Evolutionary conservation across 2,888 invertebrate genomes (phyloP).

Genomic region (Blastobasis lacticolella): DNA sequence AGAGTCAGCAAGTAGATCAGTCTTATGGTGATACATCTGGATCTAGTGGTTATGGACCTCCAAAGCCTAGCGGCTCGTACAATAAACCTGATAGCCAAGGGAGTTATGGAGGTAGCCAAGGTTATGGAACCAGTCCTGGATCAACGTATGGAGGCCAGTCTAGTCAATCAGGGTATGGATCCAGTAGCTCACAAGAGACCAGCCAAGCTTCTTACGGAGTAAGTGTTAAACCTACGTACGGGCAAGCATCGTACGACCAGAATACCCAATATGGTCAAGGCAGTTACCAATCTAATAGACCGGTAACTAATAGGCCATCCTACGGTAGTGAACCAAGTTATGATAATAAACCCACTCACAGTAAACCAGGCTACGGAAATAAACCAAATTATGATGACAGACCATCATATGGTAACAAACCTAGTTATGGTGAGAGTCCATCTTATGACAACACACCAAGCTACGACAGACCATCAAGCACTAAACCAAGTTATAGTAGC

Average conservation of each 20-base stretch:
- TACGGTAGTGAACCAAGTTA: slow-evolving; percentile 2
- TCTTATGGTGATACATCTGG: neutral
- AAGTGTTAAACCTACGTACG: too few species aligned
- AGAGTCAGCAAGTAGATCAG: neutral
- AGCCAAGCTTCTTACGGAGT: too few species aligned
- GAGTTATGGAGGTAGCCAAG: slow-evolving; percentile 11
- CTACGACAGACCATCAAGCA: neutral
- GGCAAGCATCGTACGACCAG: too few species aligned
- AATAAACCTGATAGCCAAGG: neutral
- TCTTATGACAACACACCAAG: slow-evolving; percentile 19
- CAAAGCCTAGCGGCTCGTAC: slow-evolving; percentile 14
- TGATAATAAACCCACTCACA: slow-evolving; percentile 10
- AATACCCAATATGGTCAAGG: too few species aligned
- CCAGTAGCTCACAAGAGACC: too few species aligned
- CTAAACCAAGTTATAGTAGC: too few species aligned
- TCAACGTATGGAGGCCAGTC: too few species aligned
- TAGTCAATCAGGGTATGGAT: too few species aligned
- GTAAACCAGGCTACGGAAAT: slow-evolving; percentile 14
- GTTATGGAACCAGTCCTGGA: slow-evolving; percentile 6
- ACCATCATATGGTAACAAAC: neutral
- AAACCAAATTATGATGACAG: slow-evolving; percentile 2
- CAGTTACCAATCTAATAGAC: slow-evolving; percentile 15
- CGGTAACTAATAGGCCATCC: slow-evolving; percentile 3
- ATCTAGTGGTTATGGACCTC: neutral
- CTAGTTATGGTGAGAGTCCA: slow-evolving; percentile 6